phyloP scores from a whole-genome alignment of 2,888 invertebrate species.

The Micoletzkya japonica region DNA sequence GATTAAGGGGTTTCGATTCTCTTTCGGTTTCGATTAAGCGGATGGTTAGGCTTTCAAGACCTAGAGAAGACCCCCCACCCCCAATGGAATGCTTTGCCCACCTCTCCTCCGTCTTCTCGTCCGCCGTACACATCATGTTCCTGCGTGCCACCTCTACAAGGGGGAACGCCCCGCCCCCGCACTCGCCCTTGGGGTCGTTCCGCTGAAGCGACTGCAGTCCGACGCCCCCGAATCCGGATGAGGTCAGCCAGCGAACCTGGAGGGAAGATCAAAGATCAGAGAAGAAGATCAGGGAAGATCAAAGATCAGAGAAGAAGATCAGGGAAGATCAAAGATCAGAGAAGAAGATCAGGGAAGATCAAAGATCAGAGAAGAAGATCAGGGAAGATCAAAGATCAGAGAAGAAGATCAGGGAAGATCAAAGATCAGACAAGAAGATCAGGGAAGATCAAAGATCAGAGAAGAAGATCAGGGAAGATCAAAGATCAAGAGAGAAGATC shows the following conservation, averaged over 20 bases:
- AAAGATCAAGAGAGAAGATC: too few relatives aligned
- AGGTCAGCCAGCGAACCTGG: constrained; percentile 24
- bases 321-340: not conserved
- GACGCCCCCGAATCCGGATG: constrained; percentile 22
- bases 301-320: constrained; percentile 3
- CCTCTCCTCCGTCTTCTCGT: not conserved
- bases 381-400: not conserved
- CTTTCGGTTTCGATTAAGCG: too few relatives aligned
- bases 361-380: not conserved
- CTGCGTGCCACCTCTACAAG: not conserved
- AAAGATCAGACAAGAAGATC: not conserved
- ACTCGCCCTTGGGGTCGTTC: constrained; percentile 10
- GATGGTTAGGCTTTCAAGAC: too few relatives aligned
- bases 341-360: not conserved
- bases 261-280: not conserved
- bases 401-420: too few relatives aligned
- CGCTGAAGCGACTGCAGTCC: constrained; percentile 16
- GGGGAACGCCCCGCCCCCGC: constrained; percentile 12
- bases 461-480: too few relatives aligned
- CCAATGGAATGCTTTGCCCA: too few relatives aligned
- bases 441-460: not conserved
- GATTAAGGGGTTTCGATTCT: too few relatives aligned
- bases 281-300: too few relatives aligned
- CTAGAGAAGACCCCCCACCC: too few relatives aligned
- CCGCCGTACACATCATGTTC: not conserved